Conservation (phyloP, 2,888 invertebrate genomes). For the Blastobasis adustella region DNA sequence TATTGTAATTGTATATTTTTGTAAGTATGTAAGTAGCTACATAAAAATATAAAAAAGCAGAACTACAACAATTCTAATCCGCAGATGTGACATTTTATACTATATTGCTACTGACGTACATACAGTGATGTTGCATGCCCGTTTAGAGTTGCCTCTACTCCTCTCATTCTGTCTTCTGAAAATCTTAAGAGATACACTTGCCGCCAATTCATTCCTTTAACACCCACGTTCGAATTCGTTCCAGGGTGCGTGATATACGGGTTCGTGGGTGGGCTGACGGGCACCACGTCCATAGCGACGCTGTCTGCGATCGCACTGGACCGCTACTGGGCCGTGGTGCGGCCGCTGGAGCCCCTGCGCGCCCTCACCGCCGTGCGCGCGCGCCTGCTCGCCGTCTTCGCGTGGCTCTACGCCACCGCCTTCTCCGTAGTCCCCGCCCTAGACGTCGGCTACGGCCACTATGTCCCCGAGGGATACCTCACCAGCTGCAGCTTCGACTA, state of each 20-base stretch:
- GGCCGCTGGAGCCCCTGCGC: conserved; percentile 81
- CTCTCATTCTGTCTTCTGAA: no score
- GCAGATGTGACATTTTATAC: no score
- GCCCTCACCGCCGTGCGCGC: conserved; percentile 77
- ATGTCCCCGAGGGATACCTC: conserved; percentile 88
- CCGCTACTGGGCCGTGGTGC: conserved; percentile 87
- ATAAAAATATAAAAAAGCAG: no score
- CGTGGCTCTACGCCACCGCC: conserved; percentile 83
- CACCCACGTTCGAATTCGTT: conserved; percentile 22
- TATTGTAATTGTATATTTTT: no score
- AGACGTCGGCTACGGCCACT: conserved; percentile 81
- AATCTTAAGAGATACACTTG: no score
- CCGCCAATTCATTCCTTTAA: no score
- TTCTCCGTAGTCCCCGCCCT: conserved; percentile 83
- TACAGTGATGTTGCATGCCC: no score
- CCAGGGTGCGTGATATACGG: conserved; percentile 86
- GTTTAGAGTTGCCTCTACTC: no score
- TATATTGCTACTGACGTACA: no score
- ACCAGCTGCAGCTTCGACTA: conserved; percentile 93
- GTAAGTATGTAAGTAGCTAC: no score
- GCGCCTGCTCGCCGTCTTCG: conserved; percentile 74
- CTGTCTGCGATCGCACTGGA: conserved; percentile 87
- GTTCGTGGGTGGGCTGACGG: conserved; percentile 86
- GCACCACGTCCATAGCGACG: conserved; percentile 87
- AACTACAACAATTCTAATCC: no score